Evolutionary conservation across 2,113 vertebrate genomes (phyloP).

Genomic region (Catagonus wagneri): DNA sequence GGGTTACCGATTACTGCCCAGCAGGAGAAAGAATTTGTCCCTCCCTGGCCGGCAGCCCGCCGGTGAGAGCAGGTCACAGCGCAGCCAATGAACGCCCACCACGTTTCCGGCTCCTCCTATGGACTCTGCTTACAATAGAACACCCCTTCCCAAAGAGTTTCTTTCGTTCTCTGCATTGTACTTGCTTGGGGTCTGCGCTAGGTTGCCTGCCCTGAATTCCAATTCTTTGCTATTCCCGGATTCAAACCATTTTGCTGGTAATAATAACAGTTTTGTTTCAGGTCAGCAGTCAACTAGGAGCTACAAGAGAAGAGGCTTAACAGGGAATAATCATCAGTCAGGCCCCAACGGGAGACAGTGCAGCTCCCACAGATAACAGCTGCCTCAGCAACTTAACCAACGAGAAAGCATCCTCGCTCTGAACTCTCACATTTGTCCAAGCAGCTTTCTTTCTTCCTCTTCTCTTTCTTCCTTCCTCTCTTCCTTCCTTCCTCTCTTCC

Average conservation of each 20-base stretch:
- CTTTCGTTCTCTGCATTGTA: neutral
- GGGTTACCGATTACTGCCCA: neutral
- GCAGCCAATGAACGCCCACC: too few relatives aligned
- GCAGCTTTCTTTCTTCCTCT: neutral
- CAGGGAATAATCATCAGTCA: neutral
- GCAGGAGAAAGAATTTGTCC: too few relatives aligned
- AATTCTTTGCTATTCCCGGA: neutral
- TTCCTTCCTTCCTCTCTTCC: too few relatives aligned
- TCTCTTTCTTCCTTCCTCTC: too few relatives aligned
- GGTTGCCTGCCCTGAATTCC: neutral
- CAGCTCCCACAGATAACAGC: neutral
- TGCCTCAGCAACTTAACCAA: neutral
- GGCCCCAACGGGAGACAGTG: neutral
- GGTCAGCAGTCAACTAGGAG: neutral
- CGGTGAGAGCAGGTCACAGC: too few relatives aligned
- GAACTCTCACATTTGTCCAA: neutral
- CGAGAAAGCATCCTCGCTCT: neutral
- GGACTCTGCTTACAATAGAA: neutral
- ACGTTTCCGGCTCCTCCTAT: neutral
- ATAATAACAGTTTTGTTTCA: neutral
- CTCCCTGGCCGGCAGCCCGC: fast-evolving
- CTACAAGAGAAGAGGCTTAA: neutral
- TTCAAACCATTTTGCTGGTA: neutral
- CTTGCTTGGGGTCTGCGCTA: too few relatives aligned
- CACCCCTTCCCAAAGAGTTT: too few relatives aligned